Percentiles rank a stretch among this genome's conserved stretches.
These are phyloP conservation scores for Dynastes hyllus DNA, from an alignment of 2,888 invertebrate species.

Conservation along the genomic window DNA sequence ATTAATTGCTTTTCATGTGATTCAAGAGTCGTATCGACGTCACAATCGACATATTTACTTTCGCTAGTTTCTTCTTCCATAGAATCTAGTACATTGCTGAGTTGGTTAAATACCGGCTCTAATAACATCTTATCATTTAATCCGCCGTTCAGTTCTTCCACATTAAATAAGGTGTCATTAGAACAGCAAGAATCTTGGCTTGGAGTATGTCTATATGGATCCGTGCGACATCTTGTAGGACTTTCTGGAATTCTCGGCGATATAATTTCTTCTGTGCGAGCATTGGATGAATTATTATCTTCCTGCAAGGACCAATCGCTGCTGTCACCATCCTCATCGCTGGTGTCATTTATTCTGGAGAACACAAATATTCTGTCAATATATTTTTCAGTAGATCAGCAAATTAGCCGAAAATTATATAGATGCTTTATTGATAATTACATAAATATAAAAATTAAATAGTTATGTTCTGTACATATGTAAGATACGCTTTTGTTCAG, in stretches of 20 bases:
- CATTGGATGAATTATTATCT: constrained; percentile 58
- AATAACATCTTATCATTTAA: constrained; percentile 25
- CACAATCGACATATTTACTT: constrained; percentile 41
- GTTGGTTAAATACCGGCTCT: constrained; percentile 27
- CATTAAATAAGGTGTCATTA: constrained; percentile 78
- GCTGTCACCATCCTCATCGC: constrained; percentile 61
- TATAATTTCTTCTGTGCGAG: constrained; percentile 68
- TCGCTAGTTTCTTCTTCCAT: constrained; percentile 43
- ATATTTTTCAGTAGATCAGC: not conserved
- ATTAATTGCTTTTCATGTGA: not conserved
- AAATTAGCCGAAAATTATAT: too few species aligned
- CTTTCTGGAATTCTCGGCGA: constrained; percentile 70
- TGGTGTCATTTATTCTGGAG: constrained; percentile 51
- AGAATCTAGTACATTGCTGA: constrained; percentile 22
- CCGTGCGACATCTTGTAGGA: constrained; percentile 60
- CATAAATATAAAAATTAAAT: too few species aligned
- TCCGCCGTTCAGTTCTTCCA: constrained; percentile 72
- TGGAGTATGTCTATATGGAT: constrained; percentile 69
- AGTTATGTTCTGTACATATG: too few species aligned
- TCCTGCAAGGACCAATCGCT: constrained; percentile 67
- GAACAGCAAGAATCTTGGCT: constrained; percentile 80
- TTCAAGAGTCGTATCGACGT: not conserved
- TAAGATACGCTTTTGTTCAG: too few species aligned
- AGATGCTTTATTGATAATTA: too few species aligned
- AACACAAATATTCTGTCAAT: not conserved